A percentile compares a stretch with the other conserved stretches of the same genome.
Conservation (phyloP, 2,888 invertebrate genomes). For the Eudemis profundana region DNA sequence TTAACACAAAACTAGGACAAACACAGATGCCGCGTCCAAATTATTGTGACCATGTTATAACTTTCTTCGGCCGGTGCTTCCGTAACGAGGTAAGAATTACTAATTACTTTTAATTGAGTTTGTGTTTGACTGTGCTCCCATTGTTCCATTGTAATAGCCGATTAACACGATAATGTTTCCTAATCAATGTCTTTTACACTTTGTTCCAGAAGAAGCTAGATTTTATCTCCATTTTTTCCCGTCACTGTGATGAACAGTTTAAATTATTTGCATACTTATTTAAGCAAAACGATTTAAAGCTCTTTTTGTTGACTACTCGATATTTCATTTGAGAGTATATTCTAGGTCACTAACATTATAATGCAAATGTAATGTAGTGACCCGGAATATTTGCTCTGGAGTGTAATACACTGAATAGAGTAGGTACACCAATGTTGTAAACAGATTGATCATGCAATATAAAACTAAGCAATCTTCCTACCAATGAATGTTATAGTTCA, state of each 20-base stretch:
- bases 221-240: not conserved
- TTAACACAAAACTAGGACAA: not conserved
- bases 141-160: slow-evolving; percentile 60
- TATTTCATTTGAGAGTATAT: too few species aligned
- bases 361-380: too few species aligned
- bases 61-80: slow-evolving; percentile 54
- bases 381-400: too few species aligned
- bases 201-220: not conserved
- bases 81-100: slow-evolving; percentile 63
- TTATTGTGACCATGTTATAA: slow-evolving; percentile 55
- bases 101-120: slow-evolving; percentile 53
- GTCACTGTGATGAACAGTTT: not conserved
- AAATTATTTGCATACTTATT: not conserved
- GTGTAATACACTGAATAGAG: too few species aligned
- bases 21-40: slow-evolving; percentile 47
- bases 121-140: slow-evolving; percentile 54
- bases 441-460: too few species aligned
- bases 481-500: too few species aligned
- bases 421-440: too few species aligned
- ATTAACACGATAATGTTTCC: slow-evolving; percentile 57
- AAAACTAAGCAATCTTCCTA: too few species aligned
- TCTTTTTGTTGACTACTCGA: too few species aligned
- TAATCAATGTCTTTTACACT: slow-evolving; percentile 48
- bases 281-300: too few species aligned
- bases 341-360: too few species aligned